Percentiles rank a stretch among this genome's conserved stretches.
Conservation (phyloP, 2,888 invertebrate genomes). For the Drosophila greeni region DNA sequence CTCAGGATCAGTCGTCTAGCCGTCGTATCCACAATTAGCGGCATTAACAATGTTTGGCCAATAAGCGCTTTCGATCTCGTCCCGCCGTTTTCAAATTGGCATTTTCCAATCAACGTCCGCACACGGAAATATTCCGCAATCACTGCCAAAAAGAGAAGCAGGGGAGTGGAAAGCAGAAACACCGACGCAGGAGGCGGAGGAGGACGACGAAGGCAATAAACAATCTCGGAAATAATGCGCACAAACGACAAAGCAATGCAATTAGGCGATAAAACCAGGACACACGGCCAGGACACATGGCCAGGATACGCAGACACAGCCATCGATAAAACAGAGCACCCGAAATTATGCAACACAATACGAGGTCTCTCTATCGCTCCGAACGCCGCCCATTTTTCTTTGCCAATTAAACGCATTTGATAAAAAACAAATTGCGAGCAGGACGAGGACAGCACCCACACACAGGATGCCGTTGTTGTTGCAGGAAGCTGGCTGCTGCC, state of each 20-base stretch:
- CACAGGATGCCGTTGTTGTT: slow-evolving; percentile 16
- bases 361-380: slow-evolving; percentile 5
- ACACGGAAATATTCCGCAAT: slow-evolving; percentile 27
- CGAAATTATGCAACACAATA: slow-evolving; percentile 62
- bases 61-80: slow-evolving; percentile 17
- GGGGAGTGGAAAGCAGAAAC: background rate
- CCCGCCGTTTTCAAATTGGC: slow-evolving; percentile 24
- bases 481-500: slow-evolving; percentile 14
- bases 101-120: slow-evolving; percentile 31
- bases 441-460: slow-evolving; percentile 21
- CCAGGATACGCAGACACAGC: background rate
- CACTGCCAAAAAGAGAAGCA: slow-evolving; percentile 1
- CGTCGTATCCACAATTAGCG: slow-evolving; percentile 13
- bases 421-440: slow-evolving; percentile 44
- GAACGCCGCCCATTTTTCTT: slow-evolving; percentile 49
- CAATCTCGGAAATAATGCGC: slow-evolving; percentile 42
- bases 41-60: slow-evolving; percentile 16
- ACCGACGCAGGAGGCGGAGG: background rate
- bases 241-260: slow-evolving; percentile 57
- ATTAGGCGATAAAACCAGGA: slow-evolving; percentile 53
- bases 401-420: slow-evolving; percentile 73
- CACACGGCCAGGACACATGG: background rate
- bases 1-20: background rate
- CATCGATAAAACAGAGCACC: slow-evolving; percentile 8
- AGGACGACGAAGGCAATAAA: slow-evolving; percentile 22